phyloP scores from a whole-genome alignment of 2,888 invertebrate species.

The Cephus runcator region DNA sequence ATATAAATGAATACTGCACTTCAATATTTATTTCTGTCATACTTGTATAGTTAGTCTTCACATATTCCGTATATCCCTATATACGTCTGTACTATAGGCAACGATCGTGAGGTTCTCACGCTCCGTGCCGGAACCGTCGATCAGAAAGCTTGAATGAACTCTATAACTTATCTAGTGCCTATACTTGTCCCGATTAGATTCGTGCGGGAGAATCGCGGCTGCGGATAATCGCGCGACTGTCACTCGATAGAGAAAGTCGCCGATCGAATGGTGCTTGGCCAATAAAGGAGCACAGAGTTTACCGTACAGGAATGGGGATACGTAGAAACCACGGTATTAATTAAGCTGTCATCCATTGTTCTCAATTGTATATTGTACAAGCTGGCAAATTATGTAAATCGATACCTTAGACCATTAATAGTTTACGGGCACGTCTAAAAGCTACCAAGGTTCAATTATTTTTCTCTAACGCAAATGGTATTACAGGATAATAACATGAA shows the following conservation, averaged over 20 bases:
- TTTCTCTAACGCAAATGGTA: too few species aligned
- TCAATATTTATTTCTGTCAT: too few species aligned
- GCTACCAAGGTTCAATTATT: too few species aligned
- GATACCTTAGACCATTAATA: neutral
- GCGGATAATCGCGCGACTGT: conserved; percentile 4
- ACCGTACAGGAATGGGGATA: neutral
- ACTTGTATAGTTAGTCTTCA: neutral
- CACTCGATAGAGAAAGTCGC: neutral
- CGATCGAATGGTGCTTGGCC: neutral
- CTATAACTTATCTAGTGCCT: neutral
- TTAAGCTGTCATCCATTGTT: neutral
- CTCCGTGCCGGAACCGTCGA: neutral
- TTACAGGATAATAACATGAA: too few species aligned
- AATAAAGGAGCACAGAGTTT: neutral
- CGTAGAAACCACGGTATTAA: neutral
- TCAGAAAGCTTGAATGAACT: neutral
- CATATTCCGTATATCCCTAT: neutral
- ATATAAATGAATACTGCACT: too few species aligned
- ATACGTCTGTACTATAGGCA: neutral
- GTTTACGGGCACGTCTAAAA: neutral
- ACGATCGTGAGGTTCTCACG: neutral
- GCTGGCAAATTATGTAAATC: neutral
- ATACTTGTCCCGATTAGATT: neutral
- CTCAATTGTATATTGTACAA: neutral
- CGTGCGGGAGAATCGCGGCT: neutral